Evolutionary conservation across 2,113 vertebrate genomes (phyloP), one percentile per base, ranked within the genome.

Genomic region (Neopipo cinnamomea): DNA sequence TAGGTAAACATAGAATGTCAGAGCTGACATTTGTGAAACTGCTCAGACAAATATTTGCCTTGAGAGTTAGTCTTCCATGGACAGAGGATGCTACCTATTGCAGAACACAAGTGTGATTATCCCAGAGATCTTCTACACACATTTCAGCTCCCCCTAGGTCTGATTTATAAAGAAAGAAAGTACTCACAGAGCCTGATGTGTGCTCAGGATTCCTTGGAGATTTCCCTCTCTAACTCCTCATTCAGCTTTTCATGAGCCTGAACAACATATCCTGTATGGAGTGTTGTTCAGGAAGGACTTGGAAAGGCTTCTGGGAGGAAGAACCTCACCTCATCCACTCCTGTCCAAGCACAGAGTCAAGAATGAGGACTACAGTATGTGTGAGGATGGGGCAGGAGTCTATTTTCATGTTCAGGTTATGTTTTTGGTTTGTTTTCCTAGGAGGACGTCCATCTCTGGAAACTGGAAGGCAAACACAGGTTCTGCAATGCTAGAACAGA

Each of bases 401-500:
- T 94, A 83, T 93, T 95, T 93, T 90, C 50, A 70, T 37, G 91
- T 77, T 95, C 22, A 1, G 63, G 49, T 76, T 75, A 67, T 62
- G 65, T 10, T 93, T 95, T 81, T 85, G 93, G 83, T 96, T 96
- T 53, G 96, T 93, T 98, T 96, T 97, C 74, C 96, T 96, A 99
- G 99, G 99, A 99, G 99, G 92, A 99, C 99, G 1, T 99, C 99
- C 46, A 99, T 99, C 96, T 99, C 99, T 85, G 99, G 99, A 22
- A 99, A 99, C 98, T 99, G 99, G 99, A 99, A 99, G 91, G 99
- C 99, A 56, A 99, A 99, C 97, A 99, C 99, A 2, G 99, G 99
- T 53, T 99, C 99, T 12, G 99, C 99, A 23, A 99, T 99, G 99
- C 91, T 99, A 97, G 99, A 99, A 88, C 99, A 99, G 98, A 99